Evolutionary conservation across 2,797 vertebrate species (phyloP).

Genomic region (Oreochromis mossambicus): DNA sequence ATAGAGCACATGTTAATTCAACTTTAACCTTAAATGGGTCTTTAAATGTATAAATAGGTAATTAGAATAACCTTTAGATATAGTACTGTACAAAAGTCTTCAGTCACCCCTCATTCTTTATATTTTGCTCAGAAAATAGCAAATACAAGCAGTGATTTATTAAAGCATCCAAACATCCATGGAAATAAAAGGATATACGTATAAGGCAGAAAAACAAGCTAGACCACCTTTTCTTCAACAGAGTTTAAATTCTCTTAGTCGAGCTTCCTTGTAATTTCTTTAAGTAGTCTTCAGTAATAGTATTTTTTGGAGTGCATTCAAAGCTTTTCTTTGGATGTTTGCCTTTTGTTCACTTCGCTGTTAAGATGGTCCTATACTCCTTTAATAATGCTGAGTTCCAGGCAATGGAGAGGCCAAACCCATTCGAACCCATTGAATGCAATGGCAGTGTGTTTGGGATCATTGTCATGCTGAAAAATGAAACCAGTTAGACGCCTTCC

Average conservation of each 20-base stretch:
- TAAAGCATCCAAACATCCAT: background rate
- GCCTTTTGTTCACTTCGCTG: background rate
- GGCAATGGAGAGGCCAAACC: background rate
- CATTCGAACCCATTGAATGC: background rate
- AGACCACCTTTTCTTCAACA: background rate
- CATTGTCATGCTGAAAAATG: background rate
- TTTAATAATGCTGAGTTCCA: background rate
- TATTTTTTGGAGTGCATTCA: background rate
- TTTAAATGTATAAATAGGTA: background rate
- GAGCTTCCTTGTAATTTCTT: background rate
- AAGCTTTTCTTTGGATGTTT: background rate
- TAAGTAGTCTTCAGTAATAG: background rate
- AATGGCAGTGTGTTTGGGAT: background rate
- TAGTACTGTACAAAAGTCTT: background rate
- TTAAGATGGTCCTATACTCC: background rate
- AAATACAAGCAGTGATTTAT: background rate
- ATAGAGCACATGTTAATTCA: background rate
- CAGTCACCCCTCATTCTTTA: background rate
- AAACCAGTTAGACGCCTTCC: rapidly evolving
- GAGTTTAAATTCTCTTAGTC: background rate
- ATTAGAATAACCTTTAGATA: background rate
- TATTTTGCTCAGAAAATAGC: background rate
- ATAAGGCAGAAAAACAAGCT: background rate
- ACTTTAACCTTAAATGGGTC: background rate
- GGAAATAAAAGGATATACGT: background rate